Conservation (phyloP, 2,888 invertebrate species). For the Tupiocoris notatus region DNA sequence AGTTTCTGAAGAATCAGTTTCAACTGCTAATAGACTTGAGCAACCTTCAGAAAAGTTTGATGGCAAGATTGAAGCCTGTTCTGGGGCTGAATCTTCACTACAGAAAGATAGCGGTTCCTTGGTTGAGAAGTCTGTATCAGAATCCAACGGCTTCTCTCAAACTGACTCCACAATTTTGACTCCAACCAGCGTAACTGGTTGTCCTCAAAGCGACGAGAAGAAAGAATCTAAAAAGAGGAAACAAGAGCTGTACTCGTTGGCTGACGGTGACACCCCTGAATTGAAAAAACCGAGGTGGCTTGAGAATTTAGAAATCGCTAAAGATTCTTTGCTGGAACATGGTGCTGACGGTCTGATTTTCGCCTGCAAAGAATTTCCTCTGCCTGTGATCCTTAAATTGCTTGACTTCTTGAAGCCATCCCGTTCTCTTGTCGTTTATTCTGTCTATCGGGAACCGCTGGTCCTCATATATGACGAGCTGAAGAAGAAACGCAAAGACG, state of each 20-base stretch:
- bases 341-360: slow-evolving; percentile 76
- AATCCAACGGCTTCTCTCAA: background rate
- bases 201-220: background rate
- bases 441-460: slow-evolving; percentile 75
- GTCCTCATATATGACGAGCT: slow-evolving; percentile 78
- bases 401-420: slow-evolving; percentile 76
- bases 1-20: background rate
- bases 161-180: background rate
- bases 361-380: slow-evolving; percentile 81
- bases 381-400: slow-evolving; percentile 72
- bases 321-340: slow-evolving; percentile 59
- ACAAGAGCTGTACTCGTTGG: slow-evolving; percentile 20
- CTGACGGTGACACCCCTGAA: background rate
- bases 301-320: slow-evolving; percentile 66
- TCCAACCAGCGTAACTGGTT: background rate
- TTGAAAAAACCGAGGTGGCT: slow-evolving; percentile 67
- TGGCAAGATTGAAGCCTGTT: background rate
- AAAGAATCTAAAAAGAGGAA: slow-evolving; percentile 47
- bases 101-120: background rate
- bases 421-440: slow-evolving; percentile 82
- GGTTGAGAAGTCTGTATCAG: background rate
- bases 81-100: too few species aligned
- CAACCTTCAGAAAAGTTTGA: background rate
- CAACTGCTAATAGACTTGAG: background rate
- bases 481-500: slow-evolving; percentile 65